These are phyloP conservation scores for Helarctos malayanus DNA, from an alignment of 2,797 vertebrate genomes.

Conservation along the genomic window DNA sequence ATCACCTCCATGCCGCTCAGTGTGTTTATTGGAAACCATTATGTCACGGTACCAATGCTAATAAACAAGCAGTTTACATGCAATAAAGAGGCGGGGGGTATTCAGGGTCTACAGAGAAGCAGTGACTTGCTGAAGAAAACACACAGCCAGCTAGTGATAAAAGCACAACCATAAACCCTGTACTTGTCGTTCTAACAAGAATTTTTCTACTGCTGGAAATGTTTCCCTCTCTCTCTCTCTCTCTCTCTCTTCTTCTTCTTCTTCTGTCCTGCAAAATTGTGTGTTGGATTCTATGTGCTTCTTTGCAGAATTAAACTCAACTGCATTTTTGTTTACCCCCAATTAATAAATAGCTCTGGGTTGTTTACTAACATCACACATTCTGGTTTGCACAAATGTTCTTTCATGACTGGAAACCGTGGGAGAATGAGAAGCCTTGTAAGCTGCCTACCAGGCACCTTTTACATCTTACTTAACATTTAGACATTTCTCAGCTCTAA, in stretches of 20 bases:
- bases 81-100: not conserved
- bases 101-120: not conserved
- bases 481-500: not conserved
- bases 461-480: conserved; percentile 38
- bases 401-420: not conserved
- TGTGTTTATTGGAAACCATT: conserved; percentile 91
- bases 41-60: conserved; percentile 88
- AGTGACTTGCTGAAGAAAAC: not conserved
- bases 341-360: conserved; percentile 64
- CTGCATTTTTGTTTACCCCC: conserved; percentile 53
- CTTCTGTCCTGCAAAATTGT: not conserved
- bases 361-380: conserved; percentile 53
- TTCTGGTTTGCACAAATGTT: conserved; percentile 58
- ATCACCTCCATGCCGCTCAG: conserved; percentile 88
- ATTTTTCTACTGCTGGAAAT: not conserved
- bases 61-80: conserved; percentile 91
- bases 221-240: not conserved
- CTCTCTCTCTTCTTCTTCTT: too few relatives aligned
- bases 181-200: not conserved
- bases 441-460: not conserved
- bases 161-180: not conserved
- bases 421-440: not conserved
- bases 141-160: not conserved
- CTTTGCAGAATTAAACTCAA: conserved; percentile 53
- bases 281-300: not conserved